Base-by-base conservation (phyloP, 2,888 invertebrate species). In the Andrena minutula region DNA sequence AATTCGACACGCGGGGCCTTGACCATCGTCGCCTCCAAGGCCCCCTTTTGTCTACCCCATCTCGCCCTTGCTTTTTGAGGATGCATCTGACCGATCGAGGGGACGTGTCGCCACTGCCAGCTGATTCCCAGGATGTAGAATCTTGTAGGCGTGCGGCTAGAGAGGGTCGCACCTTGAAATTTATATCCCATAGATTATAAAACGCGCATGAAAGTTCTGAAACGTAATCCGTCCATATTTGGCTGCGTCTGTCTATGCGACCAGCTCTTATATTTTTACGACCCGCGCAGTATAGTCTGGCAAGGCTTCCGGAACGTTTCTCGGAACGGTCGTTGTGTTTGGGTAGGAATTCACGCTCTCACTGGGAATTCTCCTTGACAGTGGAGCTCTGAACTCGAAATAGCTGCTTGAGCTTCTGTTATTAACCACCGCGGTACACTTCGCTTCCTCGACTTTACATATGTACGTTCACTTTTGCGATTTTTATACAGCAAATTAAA, bases 1-100 rank as follows among this genome's bases (percentile, higher is more conserved):
- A 64, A 63, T 77, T 72, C 70, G 65, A 71, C 49, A 28, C 74
- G 63, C 73, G 69, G 58, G 51, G 70, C 82, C 74, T 84, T 82
- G 82, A 82, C 83, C 75, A 72, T 71, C 80, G 78, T 75, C 68
- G 49, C 61, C 61, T 26, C 56, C 10, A 23, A 53, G 53, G 8
- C 6, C 20, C 53, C 20, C 20, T 20, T 23, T 0, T 4, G 41
- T 16, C 41, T 41, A 41, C 41, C 41, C 16, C 41, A 12, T 16
- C 41, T 41, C 41, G 41, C 41, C 16, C 12, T 41, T 41, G 16
- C 12, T 6, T 16, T 16, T 58, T 12, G 16, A 58, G 16, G 58
- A 58, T 16, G 28, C 58, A 28, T 7, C 16, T 23, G 41, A 16
- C 1, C 26, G 16, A 41, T 41, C 63, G 30, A 51, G 20, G 20